Conservation (phyloP, 2,797 vertebrate species). For the Mico argentatus region DNA sequence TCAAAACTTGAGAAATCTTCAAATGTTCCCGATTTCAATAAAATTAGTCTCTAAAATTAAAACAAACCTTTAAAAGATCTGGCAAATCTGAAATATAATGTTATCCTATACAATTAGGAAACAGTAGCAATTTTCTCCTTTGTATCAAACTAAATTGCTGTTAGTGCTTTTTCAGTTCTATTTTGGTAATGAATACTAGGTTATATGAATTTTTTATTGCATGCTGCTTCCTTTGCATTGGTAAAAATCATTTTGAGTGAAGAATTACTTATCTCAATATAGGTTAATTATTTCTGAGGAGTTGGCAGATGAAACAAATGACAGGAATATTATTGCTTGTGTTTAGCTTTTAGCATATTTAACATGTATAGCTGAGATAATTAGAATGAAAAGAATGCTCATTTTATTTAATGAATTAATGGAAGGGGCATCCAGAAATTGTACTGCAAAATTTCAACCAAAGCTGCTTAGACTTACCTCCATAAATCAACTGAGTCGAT, state of each 20-base stretch:
- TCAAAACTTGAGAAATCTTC: constrained; percentile 10
- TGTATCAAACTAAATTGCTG: constrained; percentile 69
- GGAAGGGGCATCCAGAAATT: constrained; percentile 67
- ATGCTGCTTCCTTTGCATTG: constrained; percentile 69
- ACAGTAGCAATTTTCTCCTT: constrained; percentile 64
- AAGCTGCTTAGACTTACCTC: constrained; percentile 77
- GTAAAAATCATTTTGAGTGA: constrained; percentile 82
- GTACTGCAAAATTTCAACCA: constrained; percentile 50
- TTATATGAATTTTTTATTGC: constrained; percentile 81
- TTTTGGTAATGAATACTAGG: constrained; percentile 75
- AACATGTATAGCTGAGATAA: constrained; percentile 61
- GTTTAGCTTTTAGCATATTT: constrained; percentile 68
- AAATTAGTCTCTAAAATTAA: constrained; percentile 55
- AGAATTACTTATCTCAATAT: constrained; percentile 78
- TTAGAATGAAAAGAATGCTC: constrained; percentile 43
- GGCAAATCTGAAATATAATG: constrained; percentile 32
- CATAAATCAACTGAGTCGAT: constrained; percentile 48
- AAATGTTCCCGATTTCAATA: constrained; percentile 4
- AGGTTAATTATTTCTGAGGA: constrained; percentile 84
- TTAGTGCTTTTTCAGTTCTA: constrained; percentile 63
- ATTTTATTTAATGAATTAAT: constrained; percentile 68
- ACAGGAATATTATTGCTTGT: constrained; percentile 68
- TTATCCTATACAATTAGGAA: constrained; percentile 62
- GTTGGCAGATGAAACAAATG: constrained; percentile 79
- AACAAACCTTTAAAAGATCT: constrained; percentile 28